Conservation (phyloP, 92 coral and sea anemone genomes). For the Porites cylindrica region DNA sequence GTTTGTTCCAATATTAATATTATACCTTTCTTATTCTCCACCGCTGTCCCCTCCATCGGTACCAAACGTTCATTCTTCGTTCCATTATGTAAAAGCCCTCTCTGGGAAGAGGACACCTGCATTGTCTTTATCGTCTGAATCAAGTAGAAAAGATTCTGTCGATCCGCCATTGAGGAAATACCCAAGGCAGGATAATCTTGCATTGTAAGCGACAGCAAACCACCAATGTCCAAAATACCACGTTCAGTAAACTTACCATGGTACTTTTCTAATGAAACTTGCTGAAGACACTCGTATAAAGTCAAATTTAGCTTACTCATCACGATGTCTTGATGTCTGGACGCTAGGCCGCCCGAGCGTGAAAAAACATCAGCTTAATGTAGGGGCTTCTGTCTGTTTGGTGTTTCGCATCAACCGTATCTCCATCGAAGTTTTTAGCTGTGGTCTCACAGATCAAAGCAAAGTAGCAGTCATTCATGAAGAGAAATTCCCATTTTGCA, state of each 20-base stretch:
- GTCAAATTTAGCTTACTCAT: neutral
- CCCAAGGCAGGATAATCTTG: constrained; percentile 88
- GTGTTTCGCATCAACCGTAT: neutral
- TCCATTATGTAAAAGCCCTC: constrained; percentile 20
- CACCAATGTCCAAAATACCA: constrained; percentile 61
- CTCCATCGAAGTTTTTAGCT: neutral
- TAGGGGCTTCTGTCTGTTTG: neutral
- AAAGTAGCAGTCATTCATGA: neutral
- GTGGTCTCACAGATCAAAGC: neutral
- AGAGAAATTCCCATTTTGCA: constrained; percentile 3
- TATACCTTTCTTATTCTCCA: constrained; percentile 22
- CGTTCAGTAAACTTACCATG: constrained; percentile 59
- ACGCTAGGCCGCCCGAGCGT: neutral
- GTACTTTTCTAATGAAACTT: constrained; percentile 75
- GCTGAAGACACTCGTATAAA: constrained; percentile 65
- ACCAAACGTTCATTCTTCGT: constrained; percentile 3
- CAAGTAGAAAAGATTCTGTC: constrained; percentile 77
- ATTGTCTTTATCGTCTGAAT: constrained; percentile 70
- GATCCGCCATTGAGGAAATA: constrained; percentile 81
- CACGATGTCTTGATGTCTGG: neutral
- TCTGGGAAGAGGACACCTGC: neutral
- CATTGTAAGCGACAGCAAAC: constrained; percentile 81
- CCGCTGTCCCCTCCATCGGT: neutral
- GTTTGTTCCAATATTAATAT: neutral
- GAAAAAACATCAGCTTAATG: too few relatives aligned